These are phyloP conservation scores for Drosophila gaucha DNA, from an alignment of 2,888 invertebrate species.

Conservation along the genomic window DNA sequence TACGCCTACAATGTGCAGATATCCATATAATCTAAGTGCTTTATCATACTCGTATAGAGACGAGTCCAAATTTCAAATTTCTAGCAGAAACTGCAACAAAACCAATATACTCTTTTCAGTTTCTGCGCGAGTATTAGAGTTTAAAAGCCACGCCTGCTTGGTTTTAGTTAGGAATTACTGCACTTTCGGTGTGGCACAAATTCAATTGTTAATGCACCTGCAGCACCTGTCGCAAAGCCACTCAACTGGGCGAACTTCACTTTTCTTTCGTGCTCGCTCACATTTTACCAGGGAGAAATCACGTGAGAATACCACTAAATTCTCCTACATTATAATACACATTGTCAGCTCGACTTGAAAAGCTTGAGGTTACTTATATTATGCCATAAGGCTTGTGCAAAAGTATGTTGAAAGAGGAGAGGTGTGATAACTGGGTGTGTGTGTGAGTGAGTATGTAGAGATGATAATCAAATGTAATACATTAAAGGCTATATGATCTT, in stretches of 20 bases:
- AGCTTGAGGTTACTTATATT: conserved; percentile 16
- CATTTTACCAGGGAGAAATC: conserved; percentile 42
- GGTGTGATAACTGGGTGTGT: neutral
- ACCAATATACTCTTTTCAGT: neutral
- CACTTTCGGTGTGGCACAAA: neutral
- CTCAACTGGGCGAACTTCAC: conserved; percentile 14
- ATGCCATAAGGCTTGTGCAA: conserved; percentile 7
- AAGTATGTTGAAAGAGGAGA: neutral
- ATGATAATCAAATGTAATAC: no score
- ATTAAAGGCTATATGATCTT: no score
- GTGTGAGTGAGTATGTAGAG: no score
- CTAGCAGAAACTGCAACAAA: no score
- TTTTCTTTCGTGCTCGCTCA: conserved; percentile 37
- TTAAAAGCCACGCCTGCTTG: no score
- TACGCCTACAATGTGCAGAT: no score
- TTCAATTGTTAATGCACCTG: conserved; percentile 6
- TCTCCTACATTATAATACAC: conserved; percentile 49
- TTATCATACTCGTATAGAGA: no score
- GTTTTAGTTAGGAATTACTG: neutral
- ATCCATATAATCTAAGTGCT: no score
- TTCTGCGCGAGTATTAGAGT: neutral
- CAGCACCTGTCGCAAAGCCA: conserved; percentile 1
- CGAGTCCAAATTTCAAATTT: no score
- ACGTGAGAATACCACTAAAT: conserved; percentile 53
- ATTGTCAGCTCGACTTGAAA: conserved; percentile 23